Conservation (phyloP, 2,888 invertebrate genomes). For the Hemithea aestivaria region DNA sequence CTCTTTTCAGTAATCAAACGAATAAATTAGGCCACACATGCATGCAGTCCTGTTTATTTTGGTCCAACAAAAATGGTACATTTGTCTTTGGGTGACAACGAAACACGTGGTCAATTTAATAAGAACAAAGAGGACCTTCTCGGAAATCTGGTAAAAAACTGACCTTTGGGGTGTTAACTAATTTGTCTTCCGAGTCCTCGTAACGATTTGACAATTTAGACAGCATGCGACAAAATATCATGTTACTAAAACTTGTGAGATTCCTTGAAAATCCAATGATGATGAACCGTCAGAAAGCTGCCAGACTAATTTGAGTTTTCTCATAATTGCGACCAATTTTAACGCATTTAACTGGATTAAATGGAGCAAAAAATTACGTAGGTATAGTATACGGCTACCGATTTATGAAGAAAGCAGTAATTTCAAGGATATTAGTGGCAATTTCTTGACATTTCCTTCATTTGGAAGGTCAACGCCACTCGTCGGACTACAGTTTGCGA, state of each 20-base stretch:
- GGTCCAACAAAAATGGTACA: slow-evolving; percentile 31
- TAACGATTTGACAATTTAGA: slow-evolving; percentile 33
- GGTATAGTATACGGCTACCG: slow-evolving; percentile 14
- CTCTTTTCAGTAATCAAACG: slow-evolving; percentile 5
- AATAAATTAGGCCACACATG: slow-evolving; percentile 32
- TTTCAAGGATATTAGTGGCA: slow-evolving; percentile 24
- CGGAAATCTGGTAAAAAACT: slow-evolving; percentile 33
- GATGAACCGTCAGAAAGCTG: neutral
- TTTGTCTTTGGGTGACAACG: slow-evolving; percentile 34
- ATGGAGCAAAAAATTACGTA: slow-evolving; percentile 24
- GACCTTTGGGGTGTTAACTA: slow-evolving; percentile 38
- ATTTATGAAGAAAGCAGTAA: slow-evolving; percentile 22
- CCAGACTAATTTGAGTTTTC: slow-evolving; percentile 2
- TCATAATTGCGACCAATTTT: slow-evolving; percentile 22
- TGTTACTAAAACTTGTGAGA: slow-evolving; percentile 32
- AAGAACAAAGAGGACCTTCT: slow-evolving; percentile 28
- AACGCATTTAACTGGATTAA: slow-evolving; percentile 19
- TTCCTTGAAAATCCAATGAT: slow-evolving; percentile 6
- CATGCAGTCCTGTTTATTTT: slow-evolving; percentile 35
- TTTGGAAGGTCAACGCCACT: slow-evolving; percentile 36
- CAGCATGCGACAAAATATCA: slow-evolving; percentile 41
- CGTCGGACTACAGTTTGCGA: slow-evolving; percentile 25
- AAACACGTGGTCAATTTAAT: slow-evolving; percentile 12
- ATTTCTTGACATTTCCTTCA: slow-evolving; percentile 24
- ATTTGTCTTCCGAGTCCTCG: slow-evolving; percentile 45